These are phyloP conservation scores for Corythornis vintsioides DNA, from an alignment of 2,113 vertebrate genomes.

Conservation along the genomic window DNA sequence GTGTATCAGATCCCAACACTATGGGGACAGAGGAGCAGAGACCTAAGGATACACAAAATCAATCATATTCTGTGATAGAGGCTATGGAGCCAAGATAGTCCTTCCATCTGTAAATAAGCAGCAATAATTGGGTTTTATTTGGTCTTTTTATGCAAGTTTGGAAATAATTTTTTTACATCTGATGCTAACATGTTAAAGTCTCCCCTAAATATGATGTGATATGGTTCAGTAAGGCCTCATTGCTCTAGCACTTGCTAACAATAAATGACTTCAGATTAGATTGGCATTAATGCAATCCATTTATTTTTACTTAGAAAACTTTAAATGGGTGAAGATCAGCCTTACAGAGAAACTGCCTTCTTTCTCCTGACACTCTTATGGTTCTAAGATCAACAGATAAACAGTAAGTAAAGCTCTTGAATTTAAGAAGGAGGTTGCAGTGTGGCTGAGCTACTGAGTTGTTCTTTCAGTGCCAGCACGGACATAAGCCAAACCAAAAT, in stretches of 20 bases:
- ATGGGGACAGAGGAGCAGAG: neutral
- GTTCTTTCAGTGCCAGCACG: neutral
- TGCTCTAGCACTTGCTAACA: neutral
- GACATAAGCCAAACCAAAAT: neutral
- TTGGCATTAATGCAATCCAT: neutral
- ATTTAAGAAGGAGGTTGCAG: neutral
- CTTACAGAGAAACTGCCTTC: neutral
- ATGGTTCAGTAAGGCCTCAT: rapidly evolving
- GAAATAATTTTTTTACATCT: neutral
- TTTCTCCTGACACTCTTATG: neutral
- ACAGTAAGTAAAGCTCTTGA: neutral
- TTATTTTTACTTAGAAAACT: neutral
- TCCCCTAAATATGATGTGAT: neutral
- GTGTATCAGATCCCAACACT: neutral
- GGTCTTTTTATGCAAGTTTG: neutral
- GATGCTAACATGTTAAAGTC: neutral
- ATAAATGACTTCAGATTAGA: neutral
- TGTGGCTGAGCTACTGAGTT: neutral
- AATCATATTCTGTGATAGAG: neutral
- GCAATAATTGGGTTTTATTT: neutral
- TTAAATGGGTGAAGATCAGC: neutral
- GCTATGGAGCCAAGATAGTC: neutral
- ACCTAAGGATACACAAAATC: neutral
- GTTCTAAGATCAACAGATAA: neutral
- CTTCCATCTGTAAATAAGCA: neutral